Evolutionary conservation across 2,797 vertebrate species (phyloP).

Genomic region (Sebastes baramenuke): DNA sequence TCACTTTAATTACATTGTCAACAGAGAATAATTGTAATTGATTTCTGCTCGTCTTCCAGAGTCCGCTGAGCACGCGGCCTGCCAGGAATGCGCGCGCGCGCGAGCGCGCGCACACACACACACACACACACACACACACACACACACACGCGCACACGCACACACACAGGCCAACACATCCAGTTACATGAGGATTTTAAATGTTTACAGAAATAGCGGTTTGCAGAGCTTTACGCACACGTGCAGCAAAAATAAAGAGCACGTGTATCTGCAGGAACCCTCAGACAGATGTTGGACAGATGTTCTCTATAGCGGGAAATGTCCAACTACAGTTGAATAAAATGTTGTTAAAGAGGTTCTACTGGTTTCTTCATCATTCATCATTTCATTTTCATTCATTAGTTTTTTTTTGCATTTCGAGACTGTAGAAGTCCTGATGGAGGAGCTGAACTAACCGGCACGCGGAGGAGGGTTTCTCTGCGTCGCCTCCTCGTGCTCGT

Average conservation of each 20-base stretch:
- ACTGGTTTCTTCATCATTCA: not conserved
- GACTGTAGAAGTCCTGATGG: not conserved
- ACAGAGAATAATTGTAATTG: conserved; percentile 95
- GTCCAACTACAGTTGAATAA: not conserved
- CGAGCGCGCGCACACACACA: not conserved
- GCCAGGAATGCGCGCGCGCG: not conserved
- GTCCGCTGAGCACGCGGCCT: conserved; percentile 18
- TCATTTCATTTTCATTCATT: not conserved
- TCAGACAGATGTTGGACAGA: not conserved
- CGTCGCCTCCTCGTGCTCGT: conserved; percentile 51
- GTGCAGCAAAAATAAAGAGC: not conserved
- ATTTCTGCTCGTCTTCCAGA: conserved; percentile 82
- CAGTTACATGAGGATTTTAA: not conserved
- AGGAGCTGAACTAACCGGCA: not conserved
- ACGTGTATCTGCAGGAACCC: not conserved
- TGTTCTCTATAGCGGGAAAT: not conserved
- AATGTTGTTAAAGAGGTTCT: not conserved
- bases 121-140: not conserved
- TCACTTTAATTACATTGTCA: conserved; percentile 95
- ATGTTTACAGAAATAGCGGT: not conserved
- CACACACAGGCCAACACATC: not conserved
- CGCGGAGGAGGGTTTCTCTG: not conserved
- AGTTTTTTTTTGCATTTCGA: not conserved
- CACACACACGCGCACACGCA: not conserved
- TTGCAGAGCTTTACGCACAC: not conserved